Evolutionary conservation across 2,797 vertebrate genomes (phyloP).

Genomic region (Chelon auratus): DNA sequence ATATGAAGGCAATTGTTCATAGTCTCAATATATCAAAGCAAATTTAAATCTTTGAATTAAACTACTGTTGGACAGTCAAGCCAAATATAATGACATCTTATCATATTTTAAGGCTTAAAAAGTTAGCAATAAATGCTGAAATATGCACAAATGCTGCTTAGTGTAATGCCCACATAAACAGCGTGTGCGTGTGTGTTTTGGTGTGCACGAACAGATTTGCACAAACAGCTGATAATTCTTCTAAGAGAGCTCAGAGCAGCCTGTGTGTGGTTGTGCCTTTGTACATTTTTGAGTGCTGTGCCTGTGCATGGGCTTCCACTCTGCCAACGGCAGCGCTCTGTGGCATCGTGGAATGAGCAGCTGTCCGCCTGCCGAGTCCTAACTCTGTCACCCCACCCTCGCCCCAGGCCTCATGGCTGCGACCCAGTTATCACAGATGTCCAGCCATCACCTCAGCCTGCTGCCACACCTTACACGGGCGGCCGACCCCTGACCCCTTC

Average conservation of each 20-base stretch:
- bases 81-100: background rate
- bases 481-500: conserved; percentile 49
- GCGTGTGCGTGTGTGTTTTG: background rate
- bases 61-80: background rate
- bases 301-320: conserved; percentile 57
- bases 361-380: conserved; percentile 60
- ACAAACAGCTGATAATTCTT: conserved; percentile 30
- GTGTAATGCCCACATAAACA: background rate
- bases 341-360: conserved; percentile 74
- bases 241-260: conserved; percentile 8
- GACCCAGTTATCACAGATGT: conserved; percentile 72
- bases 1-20: background rate
- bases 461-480: conserved; percentile 50
- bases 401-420: conserved; percentile 72
- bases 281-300: conserved; percentile 41
- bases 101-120: background rate
- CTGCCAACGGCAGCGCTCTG: conserved; percentile 33
- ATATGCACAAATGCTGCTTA: background rate
- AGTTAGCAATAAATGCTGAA: background rate
- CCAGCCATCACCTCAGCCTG: conserved; percentile 42
- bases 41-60: background rate
- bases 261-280: conserved; percentile 49
- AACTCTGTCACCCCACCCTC: conserved; percentile 75
- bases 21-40: background rate
- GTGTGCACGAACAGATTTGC: conserved; percentile 27